Evolutionary conservation across 2,797 vertebrate species (phyloP).

Genomic region (Semaprochilodus insignis): DNA sequence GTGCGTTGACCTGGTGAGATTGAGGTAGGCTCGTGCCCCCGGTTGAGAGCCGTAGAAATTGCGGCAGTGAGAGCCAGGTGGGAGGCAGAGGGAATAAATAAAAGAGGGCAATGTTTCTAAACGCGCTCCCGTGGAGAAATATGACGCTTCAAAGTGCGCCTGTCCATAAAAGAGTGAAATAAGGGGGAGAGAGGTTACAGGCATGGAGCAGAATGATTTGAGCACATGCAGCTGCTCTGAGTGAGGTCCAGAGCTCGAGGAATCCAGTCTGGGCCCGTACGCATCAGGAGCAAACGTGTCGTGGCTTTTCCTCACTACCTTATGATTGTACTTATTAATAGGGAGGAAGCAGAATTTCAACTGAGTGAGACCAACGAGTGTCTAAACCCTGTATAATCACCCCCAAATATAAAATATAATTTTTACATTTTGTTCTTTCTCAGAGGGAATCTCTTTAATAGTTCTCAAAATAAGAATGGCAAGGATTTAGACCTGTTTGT

Average conservation of each 20-base stretch:
- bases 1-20: constrained; percentile 53
- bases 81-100: constrained; percentile 75
- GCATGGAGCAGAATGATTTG: constrained; percentile 66
- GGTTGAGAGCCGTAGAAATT: constrained; percentile 56
- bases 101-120: constrained; percentile 70
- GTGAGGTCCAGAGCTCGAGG: constrained; percentile 10
- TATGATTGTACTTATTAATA: not conserved
- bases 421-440: not conserved
- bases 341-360: not conserved
- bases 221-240: constrained; percentile 73
- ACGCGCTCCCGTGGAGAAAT: constrained; percentile 67
- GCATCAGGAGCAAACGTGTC: not conserved
- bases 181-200: constrained; percentile 67
- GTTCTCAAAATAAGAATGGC: not conserved
- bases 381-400: not conserved
- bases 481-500: not conserved
- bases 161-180: constrained; percentile 76
- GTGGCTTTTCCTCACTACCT: not conserved
- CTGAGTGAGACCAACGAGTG: not conserved
- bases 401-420: not conserved
- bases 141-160: constrained; percentile 64
- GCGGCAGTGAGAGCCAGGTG: constrained; percentile 55
- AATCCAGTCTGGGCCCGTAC: not conserved
- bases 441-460: not conserved
- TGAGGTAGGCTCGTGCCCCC: constrained; percentile 43